These are phyloP conservation scores for Chrysocyon brachyurus DNA, from an alignment of 2,797 vertebrate species.

Conservation along the genomic window DNA sequence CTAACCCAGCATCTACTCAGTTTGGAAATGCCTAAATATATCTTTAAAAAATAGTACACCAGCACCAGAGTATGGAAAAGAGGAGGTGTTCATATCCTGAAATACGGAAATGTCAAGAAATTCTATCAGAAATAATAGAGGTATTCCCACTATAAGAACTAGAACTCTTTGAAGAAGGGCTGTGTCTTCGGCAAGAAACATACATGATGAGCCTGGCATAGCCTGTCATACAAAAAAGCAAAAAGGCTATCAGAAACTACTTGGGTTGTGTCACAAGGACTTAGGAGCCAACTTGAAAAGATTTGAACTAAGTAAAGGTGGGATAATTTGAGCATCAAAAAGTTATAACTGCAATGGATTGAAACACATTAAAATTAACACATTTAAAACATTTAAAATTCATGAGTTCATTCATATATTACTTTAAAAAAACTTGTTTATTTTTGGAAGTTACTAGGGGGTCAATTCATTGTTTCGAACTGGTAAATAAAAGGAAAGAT, in stretches of 20 bases:
- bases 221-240: neutral
- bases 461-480: constrained; percentile 19
- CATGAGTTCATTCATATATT: neutral
- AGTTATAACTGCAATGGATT: neutral
- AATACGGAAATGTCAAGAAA: neutral
- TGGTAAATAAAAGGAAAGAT: constrained; percentile 43
- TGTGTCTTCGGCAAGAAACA: neutral
- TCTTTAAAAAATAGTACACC: neutral
- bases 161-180: constrained; percentile 19
- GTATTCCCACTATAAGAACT: neutral
- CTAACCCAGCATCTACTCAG: neutral
- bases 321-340: neutral
- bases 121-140: neutral
- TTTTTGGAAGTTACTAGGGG: neutral
- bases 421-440: neutral
- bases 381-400: neutral
- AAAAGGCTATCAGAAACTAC: neutral
- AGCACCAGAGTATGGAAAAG: neutral
- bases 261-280: neutral
- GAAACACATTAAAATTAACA: too few species aligned
- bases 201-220: neutral
- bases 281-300: constrained; percentile 11
- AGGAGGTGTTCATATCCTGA: neutral
- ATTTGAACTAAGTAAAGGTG: neutral
- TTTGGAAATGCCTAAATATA: neutral